These are phyloP conservation scores for Trialeurodes vaporariorum DNA, from an alignment of 1,140 invertebrate genomes.

Conservation along the genomic window DNA sequence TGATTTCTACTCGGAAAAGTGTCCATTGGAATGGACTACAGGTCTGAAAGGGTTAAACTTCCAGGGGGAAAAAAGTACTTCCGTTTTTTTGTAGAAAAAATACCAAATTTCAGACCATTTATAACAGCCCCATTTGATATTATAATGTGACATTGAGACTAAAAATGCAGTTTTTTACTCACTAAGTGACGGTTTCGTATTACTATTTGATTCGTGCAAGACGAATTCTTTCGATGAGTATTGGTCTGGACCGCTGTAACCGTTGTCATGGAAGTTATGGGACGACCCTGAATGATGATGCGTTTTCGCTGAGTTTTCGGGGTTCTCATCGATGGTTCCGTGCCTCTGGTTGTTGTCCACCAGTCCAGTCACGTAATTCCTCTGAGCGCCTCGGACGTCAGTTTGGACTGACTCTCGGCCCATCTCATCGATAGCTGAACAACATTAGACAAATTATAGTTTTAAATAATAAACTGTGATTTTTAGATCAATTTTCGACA, in stretches of 20 bases:
- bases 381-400: not conserved
- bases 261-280: not conserved
- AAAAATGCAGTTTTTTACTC: no score
- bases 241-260: not conserved
- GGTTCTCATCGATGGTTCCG: not conserved
- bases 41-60: no score
- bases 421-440: not conserved
- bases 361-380: not conserved
- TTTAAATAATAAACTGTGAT: no score
- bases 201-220: not conserved
- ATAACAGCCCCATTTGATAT: no score
- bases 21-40: no score
- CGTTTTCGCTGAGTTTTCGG: not conserved
- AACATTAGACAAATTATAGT: not conserved
- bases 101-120: no score
- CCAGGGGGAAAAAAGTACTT: no score
- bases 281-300: no score
- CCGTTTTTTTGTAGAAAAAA: no score
- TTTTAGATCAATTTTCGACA: no score
- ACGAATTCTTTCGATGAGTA: not conserved
- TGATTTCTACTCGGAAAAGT: no score
- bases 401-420: not conserved
- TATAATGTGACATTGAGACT: no score
- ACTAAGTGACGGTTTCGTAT: not conserved
- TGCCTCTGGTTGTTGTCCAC: not conserved